Evolutionary conservation across 1,140 invertebrate species (phyloP).

Genomic region (Drosophila setifemur): DNA sequence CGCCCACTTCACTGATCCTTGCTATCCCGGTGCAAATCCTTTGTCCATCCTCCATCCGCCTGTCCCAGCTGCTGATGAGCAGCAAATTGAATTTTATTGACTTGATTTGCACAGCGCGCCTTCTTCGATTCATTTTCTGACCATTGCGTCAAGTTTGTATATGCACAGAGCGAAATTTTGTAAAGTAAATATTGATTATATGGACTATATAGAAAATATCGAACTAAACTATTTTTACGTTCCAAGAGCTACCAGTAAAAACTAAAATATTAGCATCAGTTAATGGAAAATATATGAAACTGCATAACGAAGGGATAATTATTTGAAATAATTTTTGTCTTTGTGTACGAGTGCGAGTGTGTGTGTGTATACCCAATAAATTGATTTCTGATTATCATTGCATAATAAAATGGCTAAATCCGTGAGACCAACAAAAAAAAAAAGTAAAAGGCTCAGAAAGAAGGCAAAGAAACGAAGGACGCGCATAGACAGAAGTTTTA

Average conservation of each 20-base stretch:
- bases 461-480: conserved; percentile 1
- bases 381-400: conserved; percentile 79
- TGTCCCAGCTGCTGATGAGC: conserved; percentile 52
- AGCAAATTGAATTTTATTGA: conserved; percentile 78
- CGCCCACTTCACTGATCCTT: conserved; percentile 19
- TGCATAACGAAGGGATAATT: no score
- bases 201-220: no score
- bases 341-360: neutral
- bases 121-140: conserved; percentile 50
- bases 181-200: no score
- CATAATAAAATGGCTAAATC: conserved; percentile 67
- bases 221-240: no score
- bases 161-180: neutral
- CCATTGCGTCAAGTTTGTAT: conserved; percentile 19
- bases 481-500: conserved; percentile 60
- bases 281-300: no score
- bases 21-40: no score
- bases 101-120: conserved; percentile 48
- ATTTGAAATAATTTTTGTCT: no score
- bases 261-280: no score
- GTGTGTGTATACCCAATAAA: conserved; percentile 57
- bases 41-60: no score
- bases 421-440: conserved; percentile 10
- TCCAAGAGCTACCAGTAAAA: no score
- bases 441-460: neutral